These are phyloP conservation scores for Argyrosomus regius DNA, from an alignment of 2,797 vertebrate species.

Conservation along the genomic window DNA sequence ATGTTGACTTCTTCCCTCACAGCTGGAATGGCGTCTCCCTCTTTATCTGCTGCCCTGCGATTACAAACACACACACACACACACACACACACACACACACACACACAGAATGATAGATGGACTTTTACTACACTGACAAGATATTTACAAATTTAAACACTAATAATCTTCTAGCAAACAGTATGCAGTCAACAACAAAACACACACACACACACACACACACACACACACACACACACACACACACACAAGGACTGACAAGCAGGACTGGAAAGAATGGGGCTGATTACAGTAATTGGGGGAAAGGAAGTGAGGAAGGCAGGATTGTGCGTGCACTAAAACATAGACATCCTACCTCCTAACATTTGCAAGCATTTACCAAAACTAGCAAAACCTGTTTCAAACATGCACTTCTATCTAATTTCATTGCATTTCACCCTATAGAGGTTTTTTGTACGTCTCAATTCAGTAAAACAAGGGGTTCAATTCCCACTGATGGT, in stretches of 20 bases:
- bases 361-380: slow-evolving; percentile 7
- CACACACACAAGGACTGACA: neutral
- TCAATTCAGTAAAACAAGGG: neutral
- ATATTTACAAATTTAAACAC: slow-evolving; percentile 41
- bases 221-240: slow-evolving; percentile 5
- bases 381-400: slow-evolving; percentile 13
- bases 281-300: slow-evolving; percentile 31
- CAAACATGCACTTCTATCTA: neutral
- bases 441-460: neutral
- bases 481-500: neutral
- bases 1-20: slow-evolving; percentile 65
- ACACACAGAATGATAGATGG: slow-evolving; percentile 44
- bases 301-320: slow-evolving; percentile 11
- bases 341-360: neutral
- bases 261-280: slow-evolving; percentile 22
- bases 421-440: neutral
- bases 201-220: slow-evolving; percentile 2
- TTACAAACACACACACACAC: slow-evolving; percentile 56
- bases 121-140: slow-evolving; percentile 43
- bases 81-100: slow-evolving; percentile 33
- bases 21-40: slow-evolving; percentile 74
- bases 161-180: slow-evolving; percentile 25
- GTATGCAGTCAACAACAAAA: slow-evolving; percentile 5
- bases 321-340: slow-evolving; percentile 4
- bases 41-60: slow-evolving; percentile 73